Evolutionary conservation across 2,113 vertebrate genomes (phyloP).

Genomic region (Onychostoma macrolepis): DNA sequence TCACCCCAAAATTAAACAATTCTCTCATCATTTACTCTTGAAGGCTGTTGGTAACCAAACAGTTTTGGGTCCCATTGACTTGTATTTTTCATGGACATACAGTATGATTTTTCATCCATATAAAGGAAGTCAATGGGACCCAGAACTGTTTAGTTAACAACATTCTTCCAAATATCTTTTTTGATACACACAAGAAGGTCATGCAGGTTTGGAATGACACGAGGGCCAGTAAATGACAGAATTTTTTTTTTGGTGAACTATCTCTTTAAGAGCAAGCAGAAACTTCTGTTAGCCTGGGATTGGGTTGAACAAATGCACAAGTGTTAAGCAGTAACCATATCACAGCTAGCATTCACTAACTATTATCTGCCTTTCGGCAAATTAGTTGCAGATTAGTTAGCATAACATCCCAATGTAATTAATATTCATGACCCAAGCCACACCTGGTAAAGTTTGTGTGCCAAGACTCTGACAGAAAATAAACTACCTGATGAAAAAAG

Average conservation of each 20-base stretch:
- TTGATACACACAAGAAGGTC: background rate
- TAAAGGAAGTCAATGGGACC: background rate
- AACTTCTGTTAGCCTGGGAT: background rate
- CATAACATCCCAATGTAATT: background rate
- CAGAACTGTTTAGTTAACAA: background rate
- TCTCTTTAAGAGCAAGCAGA: background rate
- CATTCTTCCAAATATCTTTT: background rate
- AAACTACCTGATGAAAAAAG: constrained; percentile 1
- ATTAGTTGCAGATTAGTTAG: background rate
- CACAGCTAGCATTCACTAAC: background rate
- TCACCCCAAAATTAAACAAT: background rate
- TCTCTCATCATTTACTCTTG: background rate
- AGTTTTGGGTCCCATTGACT: background rate
- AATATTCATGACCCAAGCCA: constrained; percentile 1
- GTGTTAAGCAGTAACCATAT: background rate
- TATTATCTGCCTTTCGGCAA: background rate
- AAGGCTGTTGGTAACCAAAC: background rate
- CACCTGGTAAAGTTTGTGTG: background rate
- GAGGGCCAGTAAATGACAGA: background rate
- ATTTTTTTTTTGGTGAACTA: background rate
- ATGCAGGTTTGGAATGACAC: background rate
- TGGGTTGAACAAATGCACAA: background rate
- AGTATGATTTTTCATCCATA: background rate
- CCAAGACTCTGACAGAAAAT: background rate
- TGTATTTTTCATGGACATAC: background rate